Evolutionary conservation across 2,113 vertebrate genomes (phyloP), one percentile per base, ranked within the genome.

Genomic region (Corythoichthys intestinalis): DNA sequence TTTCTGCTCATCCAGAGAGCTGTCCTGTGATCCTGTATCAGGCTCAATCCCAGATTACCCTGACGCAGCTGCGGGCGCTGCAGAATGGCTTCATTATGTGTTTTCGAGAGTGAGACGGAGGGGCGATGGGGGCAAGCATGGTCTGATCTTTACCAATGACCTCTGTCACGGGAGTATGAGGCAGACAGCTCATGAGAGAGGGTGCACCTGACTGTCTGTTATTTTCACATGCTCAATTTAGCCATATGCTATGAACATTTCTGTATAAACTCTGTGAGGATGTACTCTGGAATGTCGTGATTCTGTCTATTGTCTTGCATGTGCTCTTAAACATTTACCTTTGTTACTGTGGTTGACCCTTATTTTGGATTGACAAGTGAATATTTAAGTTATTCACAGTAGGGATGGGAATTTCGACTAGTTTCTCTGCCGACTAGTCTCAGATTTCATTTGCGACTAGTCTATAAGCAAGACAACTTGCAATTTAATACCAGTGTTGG

Each of bases 61-160:
- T 28, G 67, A 76, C 87, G 82, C 89, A 89, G 87, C 89, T 88
- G 88, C 83, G 73, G 61, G 72, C 75, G 69, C 77, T 12, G 74
- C 58, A 91, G 85, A 90, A 88, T 85, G 84, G 79, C 77, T 86
- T 84, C 81, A 87, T 89, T 89, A 88, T 90, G 64, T 48, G 69
- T 73, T 66, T n/a, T 69, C 69, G 70, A 74, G 72, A 74, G 66
- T 70, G 72, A 75, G 70, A 79, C 4, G 76, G 73, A 75, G 68
- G 82, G 81, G 56, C 63, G 52, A 77, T 65, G 69, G 66, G 34
- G 71, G 62, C 41, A 67, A 71, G 78, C 17, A 61, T 28, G 75
- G 60, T 70, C 57, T 74, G 73, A 76, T 73, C 67, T 81, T 77
- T 63, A 76, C 39, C 37, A 38, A 64, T 8, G 70, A 77, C 75